These are phyloP conservation scores for Osmoderma eremita DNA, from an alignment of 2,888 invertebrate genomes.

Conservation along the genomic window DNA sequence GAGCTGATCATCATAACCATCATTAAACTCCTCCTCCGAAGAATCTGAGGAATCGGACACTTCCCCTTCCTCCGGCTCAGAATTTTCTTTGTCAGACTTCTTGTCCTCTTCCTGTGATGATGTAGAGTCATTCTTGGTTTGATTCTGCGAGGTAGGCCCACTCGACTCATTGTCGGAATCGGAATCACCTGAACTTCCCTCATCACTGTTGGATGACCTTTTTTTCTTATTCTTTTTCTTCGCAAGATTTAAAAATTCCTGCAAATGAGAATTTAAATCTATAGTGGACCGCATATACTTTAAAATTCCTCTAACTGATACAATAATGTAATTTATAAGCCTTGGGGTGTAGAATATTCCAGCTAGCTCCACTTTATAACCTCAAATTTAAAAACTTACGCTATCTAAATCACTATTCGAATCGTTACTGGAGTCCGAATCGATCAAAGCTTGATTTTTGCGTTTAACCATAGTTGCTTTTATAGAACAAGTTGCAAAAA, in stretches of 20 bases:
- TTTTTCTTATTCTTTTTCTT: conserved; percentile 79
- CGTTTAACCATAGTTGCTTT: conserved; percentile 77
- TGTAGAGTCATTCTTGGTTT: conserved; percentile 53
- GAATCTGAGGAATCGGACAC: conserved; percentile 76
- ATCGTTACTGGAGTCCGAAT: conserved; percentile 84
- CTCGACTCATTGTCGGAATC: conserved; percentile 62
- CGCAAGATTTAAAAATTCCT: conserved; percentile 84
- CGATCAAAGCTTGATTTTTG: conserved; percentile 83
- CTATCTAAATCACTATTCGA: conserved; percentile 80
- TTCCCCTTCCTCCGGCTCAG: conserved; percentile 90
- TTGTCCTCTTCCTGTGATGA: conserved; percentile 61
- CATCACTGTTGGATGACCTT: conserved; percentile 60
- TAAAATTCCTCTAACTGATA: no score
- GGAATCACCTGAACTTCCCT: conserved; percentile 61
- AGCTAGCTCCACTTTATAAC: conserved; percentile 33
- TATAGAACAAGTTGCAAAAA: conserved; percentile 8
- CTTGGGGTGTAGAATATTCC: no score
- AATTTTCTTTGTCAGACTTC: conserved; percentile 65
- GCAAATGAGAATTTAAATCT: conserved; percentile 50
- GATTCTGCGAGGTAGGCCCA: conserved; percentile 55
- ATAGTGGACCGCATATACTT: background rate
- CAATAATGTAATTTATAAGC: no score
- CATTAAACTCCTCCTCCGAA: conserved; percentile 89
- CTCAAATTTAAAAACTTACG: conserved; percentile 67
- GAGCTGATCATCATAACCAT: conserved; percentile 95